These are phyloP conservation scores for Micromys minutus DNA, from an alignment of 2,113 vertebrate genomes.

Conservation along the genomic window DNA sequence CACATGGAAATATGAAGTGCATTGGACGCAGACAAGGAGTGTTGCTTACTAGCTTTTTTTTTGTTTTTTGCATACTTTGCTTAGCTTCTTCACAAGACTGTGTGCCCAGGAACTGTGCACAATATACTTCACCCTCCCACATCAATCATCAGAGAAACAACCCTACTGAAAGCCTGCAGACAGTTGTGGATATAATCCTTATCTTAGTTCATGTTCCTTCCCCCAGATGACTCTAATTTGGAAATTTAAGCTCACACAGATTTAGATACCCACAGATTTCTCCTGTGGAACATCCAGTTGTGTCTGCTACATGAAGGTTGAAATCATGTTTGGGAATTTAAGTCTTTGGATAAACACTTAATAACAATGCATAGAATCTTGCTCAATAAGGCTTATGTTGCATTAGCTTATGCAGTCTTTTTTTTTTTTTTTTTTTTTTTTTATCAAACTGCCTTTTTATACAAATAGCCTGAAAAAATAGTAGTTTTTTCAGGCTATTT, in stretches of 20 bases:
- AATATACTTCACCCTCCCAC: background rate
- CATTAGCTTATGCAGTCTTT: background rate
- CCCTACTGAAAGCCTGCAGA: background rate
- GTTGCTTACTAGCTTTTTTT: background rate
- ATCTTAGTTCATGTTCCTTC: background rate
- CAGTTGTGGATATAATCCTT: background rate
- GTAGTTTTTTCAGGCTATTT: too few relatives aligned
- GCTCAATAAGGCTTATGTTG: background rate
- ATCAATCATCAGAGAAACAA: background rate
- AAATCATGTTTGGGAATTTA: background rate
- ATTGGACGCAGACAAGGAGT: too few relatives aligned
- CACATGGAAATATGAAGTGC: background rate
- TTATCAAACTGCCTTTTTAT: background rate
- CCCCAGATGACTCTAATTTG: background rate
- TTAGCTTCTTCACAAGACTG: accelerated
- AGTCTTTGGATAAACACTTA: background rate
- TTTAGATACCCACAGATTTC: background rate
- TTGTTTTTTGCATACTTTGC: background rate
- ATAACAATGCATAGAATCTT: background rate
- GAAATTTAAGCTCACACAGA: background rate
- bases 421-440: too few relatives aligned
- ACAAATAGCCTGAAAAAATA: background rate
- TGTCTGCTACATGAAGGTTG: background rate
- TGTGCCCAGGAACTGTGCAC: background rate
- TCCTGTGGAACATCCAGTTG: background rate